Evolutionary conservation across 2,113 vertebrate genomes (phyloP).

Genomic region (Oncorhynchus kisutch): DNA sequence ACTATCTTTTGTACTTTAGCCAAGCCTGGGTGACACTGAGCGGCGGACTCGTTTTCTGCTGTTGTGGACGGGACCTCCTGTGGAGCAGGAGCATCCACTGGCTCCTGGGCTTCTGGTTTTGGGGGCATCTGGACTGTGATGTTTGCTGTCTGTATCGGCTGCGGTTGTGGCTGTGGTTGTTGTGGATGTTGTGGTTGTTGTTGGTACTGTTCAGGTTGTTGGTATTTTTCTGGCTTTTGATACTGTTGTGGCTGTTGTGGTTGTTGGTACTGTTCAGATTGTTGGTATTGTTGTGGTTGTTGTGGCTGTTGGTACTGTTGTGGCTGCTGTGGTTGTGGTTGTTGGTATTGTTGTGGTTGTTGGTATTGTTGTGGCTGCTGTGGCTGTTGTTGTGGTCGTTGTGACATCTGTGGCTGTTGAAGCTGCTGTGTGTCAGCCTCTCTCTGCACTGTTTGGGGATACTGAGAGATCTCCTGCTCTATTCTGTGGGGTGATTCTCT

Average conservation of each 20-base stretch:
- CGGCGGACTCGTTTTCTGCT: slow-evolving; percentile 45
- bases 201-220: not conserved
- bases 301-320: slow-evolving; percentile 19
- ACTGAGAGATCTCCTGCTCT: slow-evolving; percentile 76
- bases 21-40: slow-evolving; percentile 83
- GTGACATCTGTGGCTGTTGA: slow-evolving; percentile 11
- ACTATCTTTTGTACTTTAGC: slow-evolving; percentile 91
- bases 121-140: slow-evolving; percentile 74
- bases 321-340: not conserved
- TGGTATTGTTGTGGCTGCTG: slow-evolving; percentile 22
- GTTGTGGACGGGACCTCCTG: slow-evolving; percentile 60
- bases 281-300: slow-evolving; percentile 3
- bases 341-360: not conserved
- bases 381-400: slow-evolving; percentile 3
- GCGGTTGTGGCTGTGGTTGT: slow-evolving; percentile 37
- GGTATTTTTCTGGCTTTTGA: not conserved
- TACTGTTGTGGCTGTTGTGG: not conserved
- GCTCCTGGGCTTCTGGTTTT: slow-evolving; percentile 73
- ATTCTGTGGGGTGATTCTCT: slow-evolving; percentile 75
- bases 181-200: slow-evolving; percentile 35
- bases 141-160: slow-evolving; percentile 73
- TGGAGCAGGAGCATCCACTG: slow-evolving; percentile 52
- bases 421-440: slow-evolving; percentile 63
- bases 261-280: slow-evolving; percentile 1
- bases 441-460: slow-evolving; percentile 61